phyloP scores from a whole-genome alignment of 2,797 vertebrate genomes.

The Rhinella marina region DNA sequence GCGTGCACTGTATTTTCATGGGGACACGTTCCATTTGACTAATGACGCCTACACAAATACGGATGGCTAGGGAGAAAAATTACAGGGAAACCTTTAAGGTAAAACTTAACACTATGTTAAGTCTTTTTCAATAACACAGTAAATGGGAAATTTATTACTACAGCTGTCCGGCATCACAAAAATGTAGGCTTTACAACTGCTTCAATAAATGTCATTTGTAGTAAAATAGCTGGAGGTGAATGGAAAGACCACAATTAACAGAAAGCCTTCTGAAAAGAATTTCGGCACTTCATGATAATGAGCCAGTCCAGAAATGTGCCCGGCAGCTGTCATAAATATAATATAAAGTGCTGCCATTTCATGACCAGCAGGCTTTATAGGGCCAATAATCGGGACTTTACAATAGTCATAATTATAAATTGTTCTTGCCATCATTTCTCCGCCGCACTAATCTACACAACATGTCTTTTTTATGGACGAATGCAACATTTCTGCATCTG shows the following conservation, averaged over 20 bases:
- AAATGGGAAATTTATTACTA: conserved; percentile 9
- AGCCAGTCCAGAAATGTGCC: neutral
- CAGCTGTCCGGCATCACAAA: neutral
- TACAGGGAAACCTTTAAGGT: neutral
- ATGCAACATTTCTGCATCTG: neutral
- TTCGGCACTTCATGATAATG: neutral
- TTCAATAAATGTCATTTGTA: neutral
- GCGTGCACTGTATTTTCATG: too few relatives aligned
- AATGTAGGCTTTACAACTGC: neutral
- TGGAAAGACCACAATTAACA: neutral
- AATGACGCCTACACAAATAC: conserved; percentile 1
- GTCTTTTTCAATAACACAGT: neutral
- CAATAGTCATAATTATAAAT: neutral
- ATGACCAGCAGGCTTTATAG: neutral
- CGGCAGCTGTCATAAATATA: neutral
- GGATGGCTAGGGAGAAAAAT: neutral
- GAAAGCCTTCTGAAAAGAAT: neutral
- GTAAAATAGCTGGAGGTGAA: neutral
- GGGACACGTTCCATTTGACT: too few relatives aligned
- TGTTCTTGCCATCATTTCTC: neutral
- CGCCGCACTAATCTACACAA: neutral
- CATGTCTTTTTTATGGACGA: neutral
- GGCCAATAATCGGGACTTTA: neutral
- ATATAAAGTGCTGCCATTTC: neutral
- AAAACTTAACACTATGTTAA: neutral